phyloP scores from a whole-genome alignment of 1,140 invertebrate genomes.

The Hyles vespertilio region DNA sequence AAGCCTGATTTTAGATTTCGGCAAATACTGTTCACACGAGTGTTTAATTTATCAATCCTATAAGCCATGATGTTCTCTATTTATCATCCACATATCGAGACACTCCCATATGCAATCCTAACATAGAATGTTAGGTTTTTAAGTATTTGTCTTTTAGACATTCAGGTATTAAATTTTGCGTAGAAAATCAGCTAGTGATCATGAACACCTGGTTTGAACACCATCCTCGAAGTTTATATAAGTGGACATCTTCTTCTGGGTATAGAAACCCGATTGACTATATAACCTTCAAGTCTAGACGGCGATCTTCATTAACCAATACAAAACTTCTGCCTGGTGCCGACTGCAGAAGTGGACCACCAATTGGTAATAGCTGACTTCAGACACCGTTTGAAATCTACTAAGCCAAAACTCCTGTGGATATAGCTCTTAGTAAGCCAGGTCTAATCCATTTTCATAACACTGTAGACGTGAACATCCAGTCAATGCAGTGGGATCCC shows the following conservation, averaged over 20 bases:
- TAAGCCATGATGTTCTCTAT: too few species aligned
- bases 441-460: not conserved
- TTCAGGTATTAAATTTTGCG: constrained; percentile 18
- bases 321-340: constrained; percentile 21
- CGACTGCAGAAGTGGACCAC: constrained; percentile 21
- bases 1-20: too few species aligned
- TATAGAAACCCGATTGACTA: not conserved
- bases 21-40: too few species aligned
- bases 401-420: not conserved
- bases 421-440: not conserved
- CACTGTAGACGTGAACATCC: constrained; percentile 1
- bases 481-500: not conserved
- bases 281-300: not conserved
- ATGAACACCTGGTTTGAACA: constrained; percentile 23
- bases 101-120: too few species aligned
- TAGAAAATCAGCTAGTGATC: constrained; percentile 15
- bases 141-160: too few species aligned
- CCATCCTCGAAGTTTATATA: constrained; percentile 8
- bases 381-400: not conserved
- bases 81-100: too few species aligned
- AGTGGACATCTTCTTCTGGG: not conserved
- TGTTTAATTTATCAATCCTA: too few species aligned
- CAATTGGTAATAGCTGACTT: not conserved
- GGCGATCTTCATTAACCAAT: not conserved
- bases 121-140: too few species aligned